Percentiles rank a stretch among this genome's conserved stretches.
Conservation (phyloP, 1,140 invertebrate genomes). For the Drosophila erecta region DNA sequence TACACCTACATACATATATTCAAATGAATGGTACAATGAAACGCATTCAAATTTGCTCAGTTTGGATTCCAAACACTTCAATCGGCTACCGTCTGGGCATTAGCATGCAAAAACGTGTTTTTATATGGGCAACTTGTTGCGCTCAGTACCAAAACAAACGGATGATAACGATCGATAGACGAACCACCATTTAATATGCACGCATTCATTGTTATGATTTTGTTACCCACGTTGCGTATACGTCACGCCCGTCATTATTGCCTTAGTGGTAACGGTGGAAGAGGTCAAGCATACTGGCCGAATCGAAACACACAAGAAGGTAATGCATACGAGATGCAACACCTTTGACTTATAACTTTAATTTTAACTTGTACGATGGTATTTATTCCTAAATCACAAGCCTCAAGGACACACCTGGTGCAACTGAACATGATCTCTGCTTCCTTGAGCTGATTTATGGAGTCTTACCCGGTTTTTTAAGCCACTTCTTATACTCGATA, state of each 20-base stretch:
- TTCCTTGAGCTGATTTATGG: background rate
- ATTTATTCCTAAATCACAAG: background rate
- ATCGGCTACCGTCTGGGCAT: conserved; percentile 37
- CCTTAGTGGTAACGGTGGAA: background rate
- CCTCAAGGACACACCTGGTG: background rate
- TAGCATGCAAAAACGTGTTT: conserved; percentile 72
- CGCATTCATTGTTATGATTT: conserved; percentile 32
- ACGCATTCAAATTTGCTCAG: conserved; percentile 6
- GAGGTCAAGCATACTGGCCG: background rate
- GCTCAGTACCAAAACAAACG: conserved; percentile 41
- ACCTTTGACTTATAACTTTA: background rate
- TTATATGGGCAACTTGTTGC: conserved; percentile 49
- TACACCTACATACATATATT: background rate
- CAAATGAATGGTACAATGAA: conserved; percentile 7
- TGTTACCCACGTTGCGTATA: conserved; percentile 54
- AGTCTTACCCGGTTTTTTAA: conserved; percentile 43
- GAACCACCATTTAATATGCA: conserved; percentile 22
- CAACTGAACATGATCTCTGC: background rate
- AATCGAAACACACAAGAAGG: background rate
- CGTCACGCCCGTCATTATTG: conserved; percentile 62
- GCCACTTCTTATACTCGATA: conserved; percentile 1
- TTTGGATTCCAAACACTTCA: conserved; percentile 43
- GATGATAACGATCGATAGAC: conserved; percentile 38
- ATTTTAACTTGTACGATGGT: background rate
- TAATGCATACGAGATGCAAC: background rate